Evolutionary conservation across 2,797 vertebrate species (phyloP), one percentile per base, ranked within the genome.

Genomic region (Nannoperca obscura): DNA sequence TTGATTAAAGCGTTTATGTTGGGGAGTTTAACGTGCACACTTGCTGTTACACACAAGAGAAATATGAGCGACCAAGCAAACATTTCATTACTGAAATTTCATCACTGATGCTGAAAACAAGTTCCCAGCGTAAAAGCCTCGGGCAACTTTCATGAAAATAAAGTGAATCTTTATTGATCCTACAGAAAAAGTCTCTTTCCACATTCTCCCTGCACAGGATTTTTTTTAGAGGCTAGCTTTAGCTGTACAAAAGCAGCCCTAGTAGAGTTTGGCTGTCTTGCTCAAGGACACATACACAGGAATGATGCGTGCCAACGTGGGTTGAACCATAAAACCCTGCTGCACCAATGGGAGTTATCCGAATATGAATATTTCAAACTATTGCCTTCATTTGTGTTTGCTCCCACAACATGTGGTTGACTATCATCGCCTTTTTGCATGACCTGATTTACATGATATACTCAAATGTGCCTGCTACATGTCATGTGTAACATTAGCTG

Each of bases 91-190:
- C 74, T 27, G 24, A 1, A 27, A 27, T 27, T 27, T 27, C 24
- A 27, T 27, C 72, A 74, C 27, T 32, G 76, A 85, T 38, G 65
- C 84, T 76, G 81, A 77, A 89, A 89, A 85, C 83, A 83, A 89
- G 81, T 74, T 81, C 66, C 66, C 17, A 9, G 40, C 13, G 59
- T 83, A 40, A 74, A 81, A 83, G 83, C 86, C 86, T 10, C 0
- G 24, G 85, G 88, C 87, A 80, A 85, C 76, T 84, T 74, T 84
- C 76, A 83, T 85, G 78, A 80, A 76, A 80, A 86, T 87, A 80
- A 89, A 90, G 83, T 76, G 80, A 85, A 81, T 77, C 67, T 82
- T 74, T 84, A 91, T 87, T 77, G 87, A 89, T 91, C 65, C 55
- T 22, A 63, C 76, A 19, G 32, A 73, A 44, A 77, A 83, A 74